A percentile compares a stretch with the other conserved stretches of the same genome.
phyloP scores from a whole-genome alignment of 2,888 invertebrate species.

The Ptychoptera albimana region DNA sequence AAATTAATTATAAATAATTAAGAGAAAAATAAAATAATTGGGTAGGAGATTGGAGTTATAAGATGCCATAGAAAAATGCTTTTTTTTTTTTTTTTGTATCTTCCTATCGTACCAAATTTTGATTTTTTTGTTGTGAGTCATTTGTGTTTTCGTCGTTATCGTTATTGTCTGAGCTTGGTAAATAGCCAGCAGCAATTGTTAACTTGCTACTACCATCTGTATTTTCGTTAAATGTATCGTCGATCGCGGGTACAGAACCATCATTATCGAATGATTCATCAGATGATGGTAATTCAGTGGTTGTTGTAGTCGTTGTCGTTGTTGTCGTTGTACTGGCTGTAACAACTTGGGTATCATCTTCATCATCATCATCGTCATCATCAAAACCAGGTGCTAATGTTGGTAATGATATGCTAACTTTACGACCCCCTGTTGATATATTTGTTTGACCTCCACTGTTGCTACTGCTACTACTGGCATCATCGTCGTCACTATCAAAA shows the following conservation, averaged over 20 bases:
- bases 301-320: slow-evolving; percentile 3
- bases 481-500: slow-evolving; percentile 32
- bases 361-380: slow-evolving; percentile 38
- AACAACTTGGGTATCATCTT: slow-evolving; percentile 12
- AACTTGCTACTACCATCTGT: no score
- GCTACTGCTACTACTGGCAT: slow-evolving; percentile 16
- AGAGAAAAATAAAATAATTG: no score
- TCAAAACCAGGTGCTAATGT: slow-evolving; percentile 52
- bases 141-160: no score
- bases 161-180: no score
- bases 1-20: no score
- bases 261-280: background rate
- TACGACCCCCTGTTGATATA: slow-evolving; percentile 24
- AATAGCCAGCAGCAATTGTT: no score
- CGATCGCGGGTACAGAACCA: background rate
- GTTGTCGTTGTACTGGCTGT: slow-evolving; percentile 14
- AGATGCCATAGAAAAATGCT: no score
- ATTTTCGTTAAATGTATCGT: background rate
- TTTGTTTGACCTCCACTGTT: slow-evolving; percentile 10
- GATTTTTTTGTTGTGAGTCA: no score
- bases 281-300: background rate
- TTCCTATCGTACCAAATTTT: no score
- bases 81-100: no score
- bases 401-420: slow-evolving; percentile 45
- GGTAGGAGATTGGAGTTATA: no score